phyloP scores from a whole-genome alignment of 2,888 invertebrate genomes.

The Lasioglossum malachurum region DNA sequence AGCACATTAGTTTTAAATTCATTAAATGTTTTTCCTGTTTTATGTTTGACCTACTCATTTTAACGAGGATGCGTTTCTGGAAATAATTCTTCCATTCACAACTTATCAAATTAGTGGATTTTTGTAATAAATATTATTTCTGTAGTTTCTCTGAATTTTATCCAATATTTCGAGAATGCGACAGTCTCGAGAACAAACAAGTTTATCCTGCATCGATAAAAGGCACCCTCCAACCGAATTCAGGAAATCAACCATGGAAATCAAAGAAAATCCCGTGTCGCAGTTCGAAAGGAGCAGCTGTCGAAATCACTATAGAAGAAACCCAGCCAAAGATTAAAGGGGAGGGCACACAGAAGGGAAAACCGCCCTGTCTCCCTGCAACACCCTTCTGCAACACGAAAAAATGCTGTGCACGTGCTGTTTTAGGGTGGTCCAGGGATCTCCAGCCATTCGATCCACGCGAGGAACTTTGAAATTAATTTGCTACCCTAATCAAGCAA shows the following conservation, averaged over 20 bases:
- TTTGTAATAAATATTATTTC: not conserved
- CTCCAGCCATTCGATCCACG: constrained; percentile 24
- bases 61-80: not conserved
- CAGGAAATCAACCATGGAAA: constrained; percentile 19
- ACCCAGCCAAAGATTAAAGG: constrained; percentile 51
- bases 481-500: constrained; percentile 20
- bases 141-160: not conserved
- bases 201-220: not conserved
- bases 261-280: constrained; percentile 29
- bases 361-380: constrained; percentile 18
- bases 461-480: constrained; percentile 35
- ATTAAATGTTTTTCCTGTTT: not conserved
- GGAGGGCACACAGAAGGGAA: constrained; percentile 42
- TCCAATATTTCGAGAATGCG: not conserved
- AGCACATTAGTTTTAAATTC: not conserved
- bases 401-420: constrained; percentile 57
- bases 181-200: not conserved
- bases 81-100: not conserved
- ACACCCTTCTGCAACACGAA: constrained; percentile 35
- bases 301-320: constrained; percentile 53
- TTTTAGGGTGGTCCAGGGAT: constrained; percentile 39
- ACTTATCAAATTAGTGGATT: not conserved
- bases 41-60: too few species aligned
- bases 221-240: not conserved
- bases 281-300: constrained; percentile 58